Evolutionary conservation across 1,140 invertebrate species (phyloP).

Genomic region (Drosophila chauvacae): DNA sequence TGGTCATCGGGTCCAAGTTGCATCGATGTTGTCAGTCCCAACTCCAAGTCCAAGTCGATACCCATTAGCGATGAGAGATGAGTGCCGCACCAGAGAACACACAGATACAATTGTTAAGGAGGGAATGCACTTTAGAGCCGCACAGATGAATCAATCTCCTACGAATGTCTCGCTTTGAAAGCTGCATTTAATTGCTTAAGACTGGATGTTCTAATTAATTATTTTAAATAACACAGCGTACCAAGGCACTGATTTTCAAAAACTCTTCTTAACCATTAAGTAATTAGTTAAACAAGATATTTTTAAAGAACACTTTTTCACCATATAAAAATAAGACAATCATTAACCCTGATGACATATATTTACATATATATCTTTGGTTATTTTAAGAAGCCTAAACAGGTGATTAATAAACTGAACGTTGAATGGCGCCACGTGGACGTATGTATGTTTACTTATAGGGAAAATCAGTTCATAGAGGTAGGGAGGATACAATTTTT

Average conservation of each 20-base stretch:
- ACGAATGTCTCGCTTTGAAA: background rate
- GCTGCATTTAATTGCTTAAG: conserved; percentile 1
- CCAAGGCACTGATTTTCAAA: background rate
- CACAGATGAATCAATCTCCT: conserved; percentile 31
- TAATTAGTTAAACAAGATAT: background rate
- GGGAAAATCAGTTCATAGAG: no score
- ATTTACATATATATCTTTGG: background rate
- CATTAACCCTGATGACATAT: no score
- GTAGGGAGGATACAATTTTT: background rate
- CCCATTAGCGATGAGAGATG: conserved; percentile 44
- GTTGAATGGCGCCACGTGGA: background rate
- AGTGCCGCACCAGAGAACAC: conserved; percentile 13
- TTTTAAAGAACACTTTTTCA: background rate
- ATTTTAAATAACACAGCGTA: background rate
- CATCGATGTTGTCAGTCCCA: conserved; percentile 33
- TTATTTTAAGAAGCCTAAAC: background rate
- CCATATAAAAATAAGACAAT: no score
- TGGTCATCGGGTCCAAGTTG: conserved; percentile 43
- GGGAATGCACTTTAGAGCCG: conserved; percentile 22
- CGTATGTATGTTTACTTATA: background rate
- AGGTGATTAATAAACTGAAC: background rate
- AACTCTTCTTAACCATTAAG: background rate
- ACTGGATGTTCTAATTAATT: background rate
- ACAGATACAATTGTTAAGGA: conserved; percentile 7
- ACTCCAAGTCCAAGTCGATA: conserved; percentile 7